phyloP scores from a whole-genome alignment of 2,888 invertebrate genomes.

The Rhimphoctona megacephalus region DNA sequence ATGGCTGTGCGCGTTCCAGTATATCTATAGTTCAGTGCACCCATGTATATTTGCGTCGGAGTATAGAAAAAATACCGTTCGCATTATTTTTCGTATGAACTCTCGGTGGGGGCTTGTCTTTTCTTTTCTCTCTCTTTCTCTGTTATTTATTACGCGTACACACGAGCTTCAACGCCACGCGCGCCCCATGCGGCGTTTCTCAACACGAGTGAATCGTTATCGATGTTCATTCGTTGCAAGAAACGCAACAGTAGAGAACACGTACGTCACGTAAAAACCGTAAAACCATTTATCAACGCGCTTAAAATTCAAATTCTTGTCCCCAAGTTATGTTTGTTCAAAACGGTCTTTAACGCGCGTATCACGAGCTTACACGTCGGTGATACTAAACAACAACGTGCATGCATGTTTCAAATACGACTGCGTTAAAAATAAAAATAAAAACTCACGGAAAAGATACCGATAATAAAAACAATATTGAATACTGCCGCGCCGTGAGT shows the following conservation, averaged over 20 bases:
- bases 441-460: neutral
- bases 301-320: neutral
- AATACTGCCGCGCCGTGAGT: neutral
- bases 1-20: no score
- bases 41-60: slow-evolving; percentile 20
- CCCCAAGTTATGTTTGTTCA: neutral
- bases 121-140: neutral
- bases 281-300: neutral
- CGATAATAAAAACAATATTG: neutral
- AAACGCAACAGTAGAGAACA: neutral
- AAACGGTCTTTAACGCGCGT: neutral
- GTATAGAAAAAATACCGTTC: slow-evolving; percentile 24
- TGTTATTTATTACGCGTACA: neutral
- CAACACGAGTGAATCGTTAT: neutral
- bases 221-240: slow-evolving; percentile 1
- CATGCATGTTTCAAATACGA: neutral
- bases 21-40: no score
- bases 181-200: slow-evolving; percentile 2
- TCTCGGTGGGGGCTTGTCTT: slow-evolving; percentile 7
- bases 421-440: neutral
- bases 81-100: slow-evolving; percentile 38
- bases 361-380: neutral
- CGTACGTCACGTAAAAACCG: neutral
- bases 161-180: neutral
- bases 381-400: neutral